phyloP scores from a whole-genome alignment of 2,888 invertebrate species.

The Chaitophorus viminalis region DNA sequence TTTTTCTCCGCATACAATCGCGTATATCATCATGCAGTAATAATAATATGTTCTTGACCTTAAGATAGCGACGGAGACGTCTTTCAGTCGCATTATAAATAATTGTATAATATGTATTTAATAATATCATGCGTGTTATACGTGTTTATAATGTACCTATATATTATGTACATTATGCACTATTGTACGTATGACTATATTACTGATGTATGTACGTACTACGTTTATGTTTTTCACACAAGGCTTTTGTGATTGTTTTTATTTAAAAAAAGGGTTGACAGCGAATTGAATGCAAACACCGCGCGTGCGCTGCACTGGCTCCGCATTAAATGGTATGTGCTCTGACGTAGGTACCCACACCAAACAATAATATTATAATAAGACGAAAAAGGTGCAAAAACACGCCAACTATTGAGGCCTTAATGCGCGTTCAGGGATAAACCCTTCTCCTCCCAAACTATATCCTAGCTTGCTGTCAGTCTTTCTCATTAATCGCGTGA shows the following conservation, averaged over 20 bases:
- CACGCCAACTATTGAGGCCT: not conserved
- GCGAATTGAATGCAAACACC: not conserved
- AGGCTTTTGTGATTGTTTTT: constrained; percentile 1
- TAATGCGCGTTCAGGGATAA: not conserved
- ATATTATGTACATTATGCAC: too few species aligned
- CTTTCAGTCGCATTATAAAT: not conserved
- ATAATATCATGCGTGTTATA: not conserved
- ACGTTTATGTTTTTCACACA: not conserved
- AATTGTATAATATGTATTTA: not conserved
- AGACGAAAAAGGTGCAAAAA: not conserved
- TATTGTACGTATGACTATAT: too few species aligned
- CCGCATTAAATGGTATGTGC: not conserved
- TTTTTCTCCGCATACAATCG: not conserved
- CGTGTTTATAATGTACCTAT: not conserved
- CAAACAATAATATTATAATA: not conserved
- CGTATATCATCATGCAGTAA: not conserved
- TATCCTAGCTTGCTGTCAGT: not conserved
- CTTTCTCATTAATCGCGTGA: too few species aligned
- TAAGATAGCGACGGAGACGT: not conserved
- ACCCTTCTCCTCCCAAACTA: not conserved
- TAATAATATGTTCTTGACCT: not conserved
- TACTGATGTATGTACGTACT: not conserved
- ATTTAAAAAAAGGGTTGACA: not conserved
- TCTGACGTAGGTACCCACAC: not conserved
- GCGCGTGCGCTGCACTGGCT: not conserved